Percentiles rank a stretch among this genome's conserved stretches.
These are phyloP conservation scores for Biston betularia DNA, from an alignment of 2,888 invertebrate genomes.

Conservation along the genomic window DNA sequence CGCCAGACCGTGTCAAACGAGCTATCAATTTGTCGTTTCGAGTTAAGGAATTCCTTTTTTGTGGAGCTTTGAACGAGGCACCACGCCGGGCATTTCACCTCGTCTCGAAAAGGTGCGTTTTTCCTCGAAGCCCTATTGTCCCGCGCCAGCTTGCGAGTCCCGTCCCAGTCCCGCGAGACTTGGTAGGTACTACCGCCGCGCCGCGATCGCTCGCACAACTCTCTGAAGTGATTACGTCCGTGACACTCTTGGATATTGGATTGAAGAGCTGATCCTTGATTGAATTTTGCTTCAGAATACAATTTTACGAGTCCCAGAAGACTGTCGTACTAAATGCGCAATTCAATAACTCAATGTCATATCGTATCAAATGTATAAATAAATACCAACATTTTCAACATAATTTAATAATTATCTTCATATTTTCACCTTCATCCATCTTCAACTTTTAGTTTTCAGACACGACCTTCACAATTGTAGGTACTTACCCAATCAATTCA, in stretches of 20 bases:
- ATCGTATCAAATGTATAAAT: neutral
- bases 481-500: too few species aligned
- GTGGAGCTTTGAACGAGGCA: slow-evolving; percentile 21
- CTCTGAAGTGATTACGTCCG: slow-evolving; percentile 63
- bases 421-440: too few species aligned
- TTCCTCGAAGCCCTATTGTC: slow-evolving; percentile 58
- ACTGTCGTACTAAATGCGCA: slow-evolving; percentile 6
- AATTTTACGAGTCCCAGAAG: slow-evolving; percentile 22
- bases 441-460: too few species aligned
- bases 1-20: slow-evolving; percentile 25
- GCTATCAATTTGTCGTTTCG: slow-evolving; percentile 31
- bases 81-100: slow-evolving; percentile 43
- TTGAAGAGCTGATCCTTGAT: slow-evolving; percentile 46
- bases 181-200: slow-evolving; percentile 39
- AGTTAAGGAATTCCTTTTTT: slow-evolving; percentile 30
- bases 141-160: slow-evolving; percentile 37
- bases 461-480: too few species aligned
- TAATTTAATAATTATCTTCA: too few species aligned
- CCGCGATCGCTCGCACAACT: slow-evolving; percentile 36
- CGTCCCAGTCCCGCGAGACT: slow-evolving; percentile 37
- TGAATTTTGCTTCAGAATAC: slow-evolving; percentile 30
- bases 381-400: too few species aligned
- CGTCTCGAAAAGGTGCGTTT: slow-evolving; percentile 54
- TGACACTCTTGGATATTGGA: slow-evolving; percentile 58
- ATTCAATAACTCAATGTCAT: slow-evolving; percentile 10